These are phyloP conservation scores for Zaprionus bogoriensis DNA, from an alignment of 2,888 invertebrate species.

Conservation along the genomic window DNA sequence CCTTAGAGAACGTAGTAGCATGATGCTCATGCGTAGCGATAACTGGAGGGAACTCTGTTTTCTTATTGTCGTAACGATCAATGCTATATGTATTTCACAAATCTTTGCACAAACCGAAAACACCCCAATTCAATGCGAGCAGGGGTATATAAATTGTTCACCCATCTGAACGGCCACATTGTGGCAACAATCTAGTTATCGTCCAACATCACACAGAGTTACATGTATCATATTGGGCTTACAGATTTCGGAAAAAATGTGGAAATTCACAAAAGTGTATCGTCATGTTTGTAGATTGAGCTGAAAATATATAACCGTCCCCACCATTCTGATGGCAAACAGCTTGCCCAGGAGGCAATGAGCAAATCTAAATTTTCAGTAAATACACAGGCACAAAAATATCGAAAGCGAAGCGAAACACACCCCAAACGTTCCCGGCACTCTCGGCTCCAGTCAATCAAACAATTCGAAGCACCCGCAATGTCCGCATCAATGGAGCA, in stretches of 20 bases:
- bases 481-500: slow-evolving; percentile 18
- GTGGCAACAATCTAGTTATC: too few relatives aligned
- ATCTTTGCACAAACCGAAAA: too few relatives aligned
- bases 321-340: neutral
- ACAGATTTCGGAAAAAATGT: neutral
- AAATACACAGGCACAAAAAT: neutral
- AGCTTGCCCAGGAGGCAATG: neutral
- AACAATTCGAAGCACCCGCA: neutral
- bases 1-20: too few relatives aligned
- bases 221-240: too few relatives aligned
- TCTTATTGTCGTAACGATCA: too few relatives aligned
- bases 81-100: neutral
- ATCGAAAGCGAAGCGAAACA: neutral
- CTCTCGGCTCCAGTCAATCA: neutral
- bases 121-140: too few relatives aligned
- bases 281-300: neutral
- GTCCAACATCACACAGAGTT: too few relatives aligned
- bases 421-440: neutral
- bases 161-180: too few relatives aligned
- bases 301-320: neutral
- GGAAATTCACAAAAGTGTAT: neutral
- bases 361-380: neutral
- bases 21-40: too few relatives aligned
- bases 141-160: too few relatives aligned
- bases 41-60: too few relatives aligned